phyloP scores from a whole-genome alignment of 2,113 vertebrate genomes.

The Sarotherodon lohbergeri region DNA sequence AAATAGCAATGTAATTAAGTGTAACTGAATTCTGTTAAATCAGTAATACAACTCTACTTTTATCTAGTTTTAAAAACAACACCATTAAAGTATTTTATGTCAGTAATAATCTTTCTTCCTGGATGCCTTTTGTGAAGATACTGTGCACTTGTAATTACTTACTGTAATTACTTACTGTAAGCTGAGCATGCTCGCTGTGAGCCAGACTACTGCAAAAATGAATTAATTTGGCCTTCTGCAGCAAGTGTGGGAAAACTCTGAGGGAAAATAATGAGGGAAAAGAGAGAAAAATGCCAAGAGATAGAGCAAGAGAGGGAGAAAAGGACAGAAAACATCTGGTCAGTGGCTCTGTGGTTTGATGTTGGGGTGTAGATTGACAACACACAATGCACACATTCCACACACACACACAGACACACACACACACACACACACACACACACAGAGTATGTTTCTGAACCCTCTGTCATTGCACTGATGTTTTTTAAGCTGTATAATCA shows the following conservation, averaged over 20 bases:
- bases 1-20: background rate
- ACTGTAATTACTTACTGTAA: too few species aligned
- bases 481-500: background rate
- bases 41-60: background rate
- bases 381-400: background rate
- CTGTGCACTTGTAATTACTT: background rate
- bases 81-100: background rate
- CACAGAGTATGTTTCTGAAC: background rate
- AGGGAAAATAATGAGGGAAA: background rate
- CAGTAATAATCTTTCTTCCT: background rate
- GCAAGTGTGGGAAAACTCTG: background rate
- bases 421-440: background rate
- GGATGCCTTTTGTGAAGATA: background rate
- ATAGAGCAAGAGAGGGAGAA: background rate
- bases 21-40: background rate
- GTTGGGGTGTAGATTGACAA: constrained; percentile 32
- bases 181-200: background rate
- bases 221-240: background rate
- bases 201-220: background rate
- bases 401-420: background rate
- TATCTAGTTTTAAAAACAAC: background rate
- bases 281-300: background rate
- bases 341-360: constrained; percentile 39
- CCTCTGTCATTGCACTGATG: background rate
- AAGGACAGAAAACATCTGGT: constrained; percentile 38